Evolutionary conservation across 2,888 invertebrate species (phyloP), one percentile per base, ranked within the genome.

Genomic region (Lepidonotus clava): DNA sequence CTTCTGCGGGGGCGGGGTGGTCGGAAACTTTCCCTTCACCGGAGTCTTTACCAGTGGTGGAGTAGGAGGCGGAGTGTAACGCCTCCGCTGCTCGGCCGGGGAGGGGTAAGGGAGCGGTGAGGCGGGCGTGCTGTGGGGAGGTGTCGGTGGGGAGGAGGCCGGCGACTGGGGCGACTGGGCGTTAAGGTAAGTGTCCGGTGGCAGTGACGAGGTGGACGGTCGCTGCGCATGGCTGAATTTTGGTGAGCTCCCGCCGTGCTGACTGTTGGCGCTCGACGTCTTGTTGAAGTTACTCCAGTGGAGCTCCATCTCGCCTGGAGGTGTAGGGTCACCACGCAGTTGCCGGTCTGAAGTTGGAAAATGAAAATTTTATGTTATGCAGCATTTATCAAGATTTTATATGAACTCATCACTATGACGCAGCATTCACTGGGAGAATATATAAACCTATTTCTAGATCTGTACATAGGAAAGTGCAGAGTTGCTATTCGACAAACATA

Each of bases 241-340:
- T 61, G 90, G 88, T 71, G 91, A 88, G 36, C 86, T 88, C 6
- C 89, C 95, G 94, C 90, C 94, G 94, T 89, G 93, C n/a, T 92
- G 91, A 86, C 92, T 92, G 67, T 91, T 92, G 11, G 92, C 92
- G 24, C 91, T 92, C 92, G 96, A 92, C 46, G 71, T 0, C 36
- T 71, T 71, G 36, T 90, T 91, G 85, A 90, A 98, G 8, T 98
- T 98, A 94, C 98, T 98, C 98, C 98, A 98, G 95, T 97, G 98
- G 90, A 98, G 95, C 89, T 96, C 96, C 92, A 96, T 95, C 91
- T 95, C 96, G 92, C 86, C 93, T 85, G 91, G 93, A 89, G 95
- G 95, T 88, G 95, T 95, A 71, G 95, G 95, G 87, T 95, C 96
- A 83, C 95, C 96, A 76, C 95, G 94, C 89, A 95, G 94, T 88